Base-by-base conservation (phyloP, 2,113 vertebrate species). In the Condylura cristata region DNA sequence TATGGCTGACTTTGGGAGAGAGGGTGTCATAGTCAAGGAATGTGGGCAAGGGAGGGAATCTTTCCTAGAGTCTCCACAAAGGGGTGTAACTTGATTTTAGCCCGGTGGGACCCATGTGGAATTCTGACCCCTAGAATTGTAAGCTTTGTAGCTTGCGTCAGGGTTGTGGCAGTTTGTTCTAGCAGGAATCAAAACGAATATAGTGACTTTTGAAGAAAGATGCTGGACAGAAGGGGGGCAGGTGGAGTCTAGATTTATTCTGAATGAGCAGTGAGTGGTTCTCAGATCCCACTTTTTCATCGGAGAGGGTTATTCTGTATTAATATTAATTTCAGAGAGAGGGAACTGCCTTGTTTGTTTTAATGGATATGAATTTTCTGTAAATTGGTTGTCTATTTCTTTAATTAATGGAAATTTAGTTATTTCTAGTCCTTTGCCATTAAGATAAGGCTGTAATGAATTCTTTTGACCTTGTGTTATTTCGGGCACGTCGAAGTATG, bases 381-480 rank as follows among this genome's bases (percentile, higher is more conserved):
- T 89, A 87, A 41, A 71, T 63, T 9, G 18, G 82, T 61, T 48
- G 39, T 79, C 26, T 44, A 65, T 87, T 84, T 91, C 66, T 87
- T 65, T 66, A 89, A 87, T 95, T 80, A 60, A 48, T 84, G 81
- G 81, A n/a, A 48, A 84, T 70, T 71, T 86, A 65, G 76, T 81
- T 90, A 37, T 65, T 86, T 83, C 53, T 26, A 83, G 88, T 18
- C 63, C 46, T 92, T 76, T 17, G 22, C 56, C 74, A 30, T 87
- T 80, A 53, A 83, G 84, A 83, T 79, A 34, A 75, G 14, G 13
- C 20, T 1, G 37, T 37, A 13, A 3, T 48, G 72, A 85, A 18
- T 95, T 84, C 58, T 22, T 88, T 79, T 61, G 65, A 86, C 86
- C 89, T 86, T 39, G 70, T 58, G 70, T 65, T 14, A 41, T 60